Conservation (phyloP, 30 jellyfish, hydroid and myxozoan species). For the Cassiopea xamachana region DNA sequence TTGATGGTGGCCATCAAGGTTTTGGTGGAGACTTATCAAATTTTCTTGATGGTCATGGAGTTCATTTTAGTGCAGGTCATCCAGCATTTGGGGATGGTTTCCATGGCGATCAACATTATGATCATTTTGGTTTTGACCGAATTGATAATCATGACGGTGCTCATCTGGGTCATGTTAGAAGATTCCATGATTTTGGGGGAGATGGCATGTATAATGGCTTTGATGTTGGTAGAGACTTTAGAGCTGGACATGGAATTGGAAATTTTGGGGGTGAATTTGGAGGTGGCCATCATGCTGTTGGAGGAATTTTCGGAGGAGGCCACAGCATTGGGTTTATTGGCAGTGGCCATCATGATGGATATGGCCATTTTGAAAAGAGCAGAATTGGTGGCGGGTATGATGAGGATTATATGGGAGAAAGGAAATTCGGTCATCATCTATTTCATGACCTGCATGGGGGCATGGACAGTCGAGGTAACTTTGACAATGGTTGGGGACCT, state of each 20-base stretch:
- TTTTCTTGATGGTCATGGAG: slow-evolving; percentile 27
- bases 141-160: slow-evolving; percentile 13
- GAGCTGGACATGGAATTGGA: slow-evolving; percentile 29
- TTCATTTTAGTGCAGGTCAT: slow-evolving; percentile 49
- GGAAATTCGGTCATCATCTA: slow-evolving; percentile 60
- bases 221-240: slow-evolving; percentile 27
- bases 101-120: slow-evolving; percentile 34
- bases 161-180: slow-evolving; percentile 6
- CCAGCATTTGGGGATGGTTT: slow-evolving; percentile 48
- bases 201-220: slow-evolving; percentile 58
- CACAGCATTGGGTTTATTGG: slow-evolving; percentile 54
- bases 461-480: slow-evolving; percentile 52
- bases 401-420: slow-evolving; percentile 46
- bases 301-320: slow-evolving; percentile 77
- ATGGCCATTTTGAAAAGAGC: slow-evolving; percentile 39
- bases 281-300: slow-evolving; percentile 78
- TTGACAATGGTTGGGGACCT: slow-evolving; percentile 76
- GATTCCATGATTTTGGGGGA: slow-evolving; percentile 48
- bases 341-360: slow-evolving; percentile 52
- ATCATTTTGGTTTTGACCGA: slow-evolving; percentile 22
- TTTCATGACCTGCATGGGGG: slow-evolving; percentile 64
- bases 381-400: slow-evolving; percentile 57
- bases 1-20: slow-evolving; percentile 46
- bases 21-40: slow-evolving; percentile 32
- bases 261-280: slow-evolving; percentile 72